Conservation (phyloP, 2,797 vertebrate species). For the Sparus aurata region DNA sequence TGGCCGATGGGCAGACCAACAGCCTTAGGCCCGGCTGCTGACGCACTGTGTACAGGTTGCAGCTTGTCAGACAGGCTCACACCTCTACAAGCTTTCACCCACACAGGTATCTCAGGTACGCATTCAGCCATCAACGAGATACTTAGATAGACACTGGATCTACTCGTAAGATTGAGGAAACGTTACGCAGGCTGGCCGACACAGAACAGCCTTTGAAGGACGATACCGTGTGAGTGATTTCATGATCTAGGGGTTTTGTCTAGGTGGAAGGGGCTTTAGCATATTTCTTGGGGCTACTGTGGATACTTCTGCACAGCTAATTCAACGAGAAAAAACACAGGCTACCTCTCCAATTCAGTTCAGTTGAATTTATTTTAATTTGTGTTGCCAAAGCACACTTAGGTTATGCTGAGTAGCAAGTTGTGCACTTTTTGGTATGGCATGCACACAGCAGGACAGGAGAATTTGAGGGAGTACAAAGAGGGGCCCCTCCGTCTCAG, state of each 20-base stretch:
- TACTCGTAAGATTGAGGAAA: constrained; percentile 15
- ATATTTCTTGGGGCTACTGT: background rate
- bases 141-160: background rate
- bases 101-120: background rate
- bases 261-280: background rate
- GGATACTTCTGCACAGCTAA: background rate
- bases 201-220: background rate
- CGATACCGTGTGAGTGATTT: constrained; percentile 47
- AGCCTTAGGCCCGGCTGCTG: constrained; percentile 29
- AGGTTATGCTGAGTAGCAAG: background rate
- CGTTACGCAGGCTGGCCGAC: background rate
- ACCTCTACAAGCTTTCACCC: constrained; percentile 7
- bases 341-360: background rate
- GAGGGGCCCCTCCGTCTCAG: background rate
- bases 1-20: background rate
- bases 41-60: constrained; percentile 38
- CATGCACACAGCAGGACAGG: constrained; percentile 7
- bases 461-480: constrained; percentile 12
- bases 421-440: background rate
- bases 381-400: no score
- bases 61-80: constrained; percentile 51
- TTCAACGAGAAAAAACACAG: background rate
- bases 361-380: no score
- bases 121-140: constrained; percentile 11
- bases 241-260: background rate